Evolutionary conservation across 2,113 vertebrate genomes (phyloP), one percentile per base, ranked within the genome.

Genomic region (Oceanites oceanicus): DNA sequence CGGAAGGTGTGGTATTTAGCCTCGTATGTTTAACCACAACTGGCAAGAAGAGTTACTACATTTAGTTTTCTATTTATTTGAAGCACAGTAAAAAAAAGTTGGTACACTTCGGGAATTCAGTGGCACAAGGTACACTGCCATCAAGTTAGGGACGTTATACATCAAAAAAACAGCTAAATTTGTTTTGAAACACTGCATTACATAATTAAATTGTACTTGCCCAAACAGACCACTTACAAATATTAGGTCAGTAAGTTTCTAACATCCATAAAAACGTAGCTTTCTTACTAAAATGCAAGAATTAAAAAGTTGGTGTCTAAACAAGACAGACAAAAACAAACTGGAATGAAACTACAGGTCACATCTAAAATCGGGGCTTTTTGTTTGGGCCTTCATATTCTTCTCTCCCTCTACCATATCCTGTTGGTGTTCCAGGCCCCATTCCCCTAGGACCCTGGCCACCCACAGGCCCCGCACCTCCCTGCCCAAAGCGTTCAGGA

Each of bases 361-460:
- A 98, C 96, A 93, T 98, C 99, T 99, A 99, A 99, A 99, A 99
- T 97, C 99, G 99, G 97, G 99, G 98, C 97, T 99, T 99, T 99
- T 99, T 99, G 98, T 99, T 97, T 95, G 99, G 99, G 96, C 99
- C 99, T 93, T 99, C 99, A 98, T 99, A 99, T 98, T 99, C 99
- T 98, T 99, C 99, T 94, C 99, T 99, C 97, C 99, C 99, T 98
- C 99, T 99, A 98, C 99, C 99, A 97, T 99, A 99, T 97, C 98
- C 99, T 85, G 98, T 98, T n/a, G 98, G 97, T 98, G 99, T 99
- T 98, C 99, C 99, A 98, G 99, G 98, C 96, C 99, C 99, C 99
- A 99, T 99, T 97, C 98, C 98, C 98, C 98, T 98, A 97, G 98
- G 98, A 95, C 98, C 98, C 98, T 98, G 98, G 97, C 98, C 98